These are phyloP conservation scores for Orthonyx spaldingii DNA, from an alignment of 2,113 vertebrate species.

Conservation along the genomic window DNA sequence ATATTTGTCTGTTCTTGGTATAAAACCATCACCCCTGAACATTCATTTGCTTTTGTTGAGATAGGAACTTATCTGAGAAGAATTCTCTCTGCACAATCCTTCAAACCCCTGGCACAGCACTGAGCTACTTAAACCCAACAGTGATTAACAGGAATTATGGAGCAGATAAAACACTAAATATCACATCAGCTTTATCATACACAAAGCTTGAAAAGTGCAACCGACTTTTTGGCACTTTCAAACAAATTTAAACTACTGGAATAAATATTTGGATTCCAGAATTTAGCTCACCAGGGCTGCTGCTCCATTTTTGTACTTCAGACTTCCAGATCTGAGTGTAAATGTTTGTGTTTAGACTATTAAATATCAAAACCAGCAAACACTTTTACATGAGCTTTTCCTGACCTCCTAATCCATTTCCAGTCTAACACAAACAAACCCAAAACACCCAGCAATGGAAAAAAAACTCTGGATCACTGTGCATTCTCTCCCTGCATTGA, in stretches of 20 bases:
- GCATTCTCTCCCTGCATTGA: background rate
- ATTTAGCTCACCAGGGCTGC: background rate
- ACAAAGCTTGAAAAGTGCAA: background rate
- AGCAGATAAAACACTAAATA: background rate
- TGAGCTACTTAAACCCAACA: background rate
- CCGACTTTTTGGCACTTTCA: background rate
- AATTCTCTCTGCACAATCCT: background rate
- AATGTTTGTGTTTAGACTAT: background rate
- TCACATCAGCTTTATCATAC: background rate
- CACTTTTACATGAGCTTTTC: background rate
- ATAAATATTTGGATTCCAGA: background rate
- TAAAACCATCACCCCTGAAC: background rate
- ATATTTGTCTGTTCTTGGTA: background rate
- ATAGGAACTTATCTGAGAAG: background rate
- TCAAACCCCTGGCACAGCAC: background rate
- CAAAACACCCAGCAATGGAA: background rate
- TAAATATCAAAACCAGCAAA: background rate
- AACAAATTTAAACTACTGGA: background rate
- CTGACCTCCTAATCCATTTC: background rate
- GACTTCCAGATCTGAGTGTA: background rate
- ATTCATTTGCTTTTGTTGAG: background rate
- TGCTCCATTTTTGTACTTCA: background rate
- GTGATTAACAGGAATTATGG: background rate
- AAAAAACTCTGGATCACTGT: background rate
- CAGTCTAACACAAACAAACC: background rate